Evolutionary conservation across 1,140 invertebrate species (phyloP), one percentile per base, ranked within the genome.

Genomic region (Thalassaphorura encarpata): DNA sequence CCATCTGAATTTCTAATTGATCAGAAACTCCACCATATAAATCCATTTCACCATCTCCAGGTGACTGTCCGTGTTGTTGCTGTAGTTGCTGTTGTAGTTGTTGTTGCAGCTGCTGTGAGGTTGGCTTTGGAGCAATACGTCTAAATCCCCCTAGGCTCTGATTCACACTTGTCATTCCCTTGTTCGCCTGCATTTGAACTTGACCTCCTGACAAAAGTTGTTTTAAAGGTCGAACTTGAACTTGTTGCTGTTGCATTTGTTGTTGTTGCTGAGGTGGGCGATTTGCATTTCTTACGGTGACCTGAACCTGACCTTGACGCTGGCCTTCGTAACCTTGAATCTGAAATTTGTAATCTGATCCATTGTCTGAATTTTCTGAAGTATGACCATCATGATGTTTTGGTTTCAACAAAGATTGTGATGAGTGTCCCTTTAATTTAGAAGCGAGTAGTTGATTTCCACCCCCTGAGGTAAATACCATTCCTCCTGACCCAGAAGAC

Each of bases 81-180:
- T 33, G 31, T 15, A n/a, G 39, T 18, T 41, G 15, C 29, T 39
- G 50, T 3, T 28, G 50, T 41, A 27, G 21, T 23, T 51, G 11
- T 16, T n/a, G 18, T 4, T 41, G 33, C 3, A n/a, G 15, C 6
- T n/a, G n/a, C n/a, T n/a, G n/a, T n/a, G n/a, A n/a, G n/a, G 40
- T 13, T 21, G 50, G 50, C 27, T 52, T 52, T 13, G 50, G 50
- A 16, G 36, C 33, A 16, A 52, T 52, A 6, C 33, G 50, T 13
- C 50, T 31, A 23, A 52, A 28, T 51, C 31, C 33, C 33, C 18
- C 4, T 51, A 5, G 33, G 11, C n/a, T 11, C 33, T 36, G 33
- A 36, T 11, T 36, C 33, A 11, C 33, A 36, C 11, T n/a, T 11
- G 33, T 36, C 33, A 36, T 36, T 36, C 33, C 11, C 33, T n/a